Evolutionary conservation across 1,140 invertebrate genomes (phyloP).

Genomic region (Drosophila orosa): DNA sequence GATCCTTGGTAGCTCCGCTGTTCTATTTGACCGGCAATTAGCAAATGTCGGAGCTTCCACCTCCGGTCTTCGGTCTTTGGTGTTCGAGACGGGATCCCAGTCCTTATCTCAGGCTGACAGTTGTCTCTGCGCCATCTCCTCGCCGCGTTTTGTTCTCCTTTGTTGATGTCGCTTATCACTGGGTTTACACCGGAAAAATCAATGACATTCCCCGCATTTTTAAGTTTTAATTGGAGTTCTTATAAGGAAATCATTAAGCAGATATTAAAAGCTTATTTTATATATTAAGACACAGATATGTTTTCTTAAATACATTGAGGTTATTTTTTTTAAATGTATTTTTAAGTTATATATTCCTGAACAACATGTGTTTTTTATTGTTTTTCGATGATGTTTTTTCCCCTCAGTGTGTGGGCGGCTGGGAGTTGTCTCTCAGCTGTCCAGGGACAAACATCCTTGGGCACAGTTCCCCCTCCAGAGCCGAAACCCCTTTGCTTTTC

Average conservation of each 20-base stretch:
- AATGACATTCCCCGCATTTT: no score
- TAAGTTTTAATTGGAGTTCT: no score
- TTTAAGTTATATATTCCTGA: no score
- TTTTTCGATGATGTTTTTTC: slow-evolving; percentile 10
- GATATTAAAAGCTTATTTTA: no score
- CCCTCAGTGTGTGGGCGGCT: neutral
- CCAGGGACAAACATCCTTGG: slow-evolving; percentile 66
- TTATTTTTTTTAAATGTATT: no score
- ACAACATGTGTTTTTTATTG: slow-evolving; percentile 10
- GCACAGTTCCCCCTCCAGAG: slow-evolving; percentile 12
- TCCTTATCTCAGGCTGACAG: slow-evolving; percentile 28
- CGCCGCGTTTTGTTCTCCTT: slow-evolving; percentile 21
- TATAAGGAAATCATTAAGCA: no score
- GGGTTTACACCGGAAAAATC: slow-evolving; percentile 5
- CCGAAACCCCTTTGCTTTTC: slow-evolving; percentile 4
- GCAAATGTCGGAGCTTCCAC: slow-evolving; percentile 31
- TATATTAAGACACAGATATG: no score
- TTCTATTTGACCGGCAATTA: slow-evolving; percentile 47
- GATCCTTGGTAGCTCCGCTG: slow-evolving; percentile 24
- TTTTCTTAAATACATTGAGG: neutral
- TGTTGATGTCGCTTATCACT: slow-evolving; percentile 44
- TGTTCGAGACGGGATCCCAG: neutral
- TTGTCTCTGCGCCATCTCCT: neutral
- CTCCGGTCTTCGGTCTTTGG: slow-evolving; percentile 31
- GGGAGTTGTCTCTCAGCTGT: slow-evolving; percentile 24